Base-by-base conservation (phyloP, 1,140 invertebrate species). In the Drosophila sturtevanti region DNA sequence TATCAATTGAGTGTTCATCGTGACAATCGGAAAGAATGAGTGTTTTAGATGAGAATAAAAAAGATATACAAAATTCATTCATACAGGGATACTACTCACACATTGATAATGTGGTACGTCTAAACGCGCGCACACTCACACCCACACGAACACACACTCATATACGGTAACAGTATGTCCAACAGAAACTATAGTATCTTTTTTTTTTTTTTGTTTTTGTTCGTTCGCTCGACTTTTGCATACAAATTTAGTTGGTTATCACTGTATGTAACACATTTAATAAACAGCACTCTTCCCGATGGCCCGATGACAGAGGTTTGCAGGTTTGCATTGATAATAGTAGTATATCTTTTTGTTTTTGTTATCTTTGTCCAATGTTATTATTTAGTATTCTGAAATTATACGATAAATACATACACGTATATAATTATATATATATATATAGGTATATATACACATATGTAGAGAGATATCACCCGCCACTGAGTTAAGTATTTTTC, bases 401-500 rank as follows among this genome's bases (percentile, higher is more conserved):
- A n/a, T 66, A 66, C 71, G 58, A 48, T 48, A 31, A 58, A 18
- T 58, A 58, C 34, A 58, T 58, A 21, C 18, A 35, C 18, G 24
- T 58, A 58, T 44, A 44, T 41, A 22, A 61, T 38, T 10, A 16
- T 21, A 34, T 14, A 63, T 34, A 41, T 35, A 55, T 34, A 41
- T 41, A n/a, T 64, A 35, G 21, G 61, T 55, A 37, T 65, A 16
- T 62, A 59, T 63, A 21, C 37, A 55, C 11, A 22, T 65, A 24
- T 38, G 24, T 35, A 31, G 38, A 72, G 77, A 86, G 75, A 87
- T 79, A 72, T 82, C 71, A 87, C 78, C 82, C 82, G 82, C 82
- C 82, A 86, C 82, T 86, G 82, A 86, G 82, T 86, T 81, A 87
- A 81, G 79, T 86, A 87, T 86, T 86, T 31, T 56, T 56, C 54